Conservation (phyloP, 2,113 vertebrate species). For the Stigmatopora nigra region DNA sequence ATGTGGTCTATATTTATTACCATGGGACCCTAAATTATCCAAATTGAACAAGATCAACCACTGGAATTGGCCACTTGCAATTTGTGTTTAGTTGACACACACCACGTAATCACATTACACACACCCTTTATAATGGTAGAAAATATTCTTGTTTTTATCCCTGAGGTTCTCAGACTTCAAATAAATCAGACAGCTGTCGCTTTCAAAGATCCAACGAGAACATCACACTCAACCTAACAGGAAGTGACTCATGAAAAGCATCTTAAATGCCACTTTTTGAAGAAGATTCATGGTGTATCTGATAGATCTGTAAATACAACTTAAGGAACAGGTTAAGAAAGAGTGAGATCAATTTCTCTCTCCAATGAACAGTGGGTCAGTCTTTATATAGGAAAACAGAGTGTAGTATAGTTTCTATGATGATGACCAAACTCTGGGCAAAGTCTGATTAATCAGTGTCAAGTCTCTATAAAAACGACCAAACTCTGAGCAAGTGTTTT, state of each 20-base stretch:
- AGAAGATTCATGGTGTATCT: not conserved
- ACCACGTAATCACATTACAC: not conserved
- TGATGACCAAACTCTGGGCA: too few relatives aligned
- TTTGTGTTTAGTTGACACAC: not conserved
- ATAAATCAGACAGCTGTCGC: conserved; percentile 1
- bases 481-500: too few relatives aligned
- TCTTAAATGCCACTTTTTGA: not conserved
- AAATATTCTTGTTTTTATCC: not conserved
- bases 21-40: too few relatives aligned
- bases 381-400: too few relatives aligned
- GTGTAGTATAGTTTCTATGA: too few relatives aligned
- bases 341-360: too few relatives aligned
- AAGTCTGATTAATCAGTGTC: too few relatives aligned
- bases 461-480: too few relatives aligned
- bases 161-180: not conserved
- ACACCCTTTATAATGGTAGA: not conserved
- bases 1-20: too few relatives aligned
- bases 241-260: conserved; percentile 1
- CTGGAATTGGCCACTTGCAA: not conserved
- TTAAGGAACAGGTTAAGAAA: too few relatives aligned
- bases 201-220: conserved; percentile 2
- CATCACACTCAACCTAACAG: not conserved
- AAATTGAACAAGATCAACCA: not conserved
- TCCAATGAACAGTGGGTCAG: too few relatives aligned
- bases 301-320: too few relatives aligned